Base-by-base conservation (phyloP, 2,888 invertebrate genomes). In the Polymixis lichenea region DNA sequence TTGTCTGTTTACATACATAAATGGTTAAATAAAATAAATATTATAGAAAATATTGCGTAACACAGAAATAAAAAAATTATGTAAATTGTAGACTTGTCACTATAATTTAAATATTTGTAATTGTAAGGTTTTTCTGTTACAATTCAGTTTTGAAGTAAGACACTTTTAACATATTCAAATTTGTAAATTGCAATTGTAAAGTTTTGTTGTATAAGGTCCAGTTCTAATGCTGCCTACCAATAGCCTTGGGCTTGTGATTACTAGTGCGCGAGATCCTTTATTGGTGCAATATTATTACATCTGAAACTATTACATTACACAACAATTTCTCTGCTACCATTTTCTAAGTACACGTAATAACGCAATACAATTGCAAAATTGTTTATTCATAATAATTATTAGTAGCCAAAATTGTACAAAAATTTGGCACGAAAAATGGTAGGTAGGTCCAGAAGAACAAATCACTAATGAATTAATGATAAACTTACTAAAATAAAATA, bases 401-500 rank as follows among this genome's bases (percentile, higher is more conserved):
- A 71, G 43, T 55, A 22, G 74, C 55, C 46, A 55, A 71, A 67
- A 75, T 56, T 72, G 38, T 49, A 72, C 55, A 58, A 58, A 75
- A 83, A 74, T 79, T 84, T 84, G 84, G 84, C 84, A 84, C 84
- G 32, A 72, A 76, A 81, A 65, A 69, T 69, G 22, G 68, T 78
- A 67, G 56, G 51, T 70, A 67, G 56, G 51, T 70, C 19, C 22
- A 64, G 38, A 38, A 79, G 46, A 66, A 79, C n/a, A 46, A 66
- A 58, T 65, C 8, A 43, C n/a, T 64, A 73, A n/a, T n/a, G n/a
- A n/a, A n/a, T n/a, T n/a, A n/a, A n/a, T n/a, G n/a, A n/a, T n/a
- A n/a, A n/a, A n/a, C n/a, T n/a, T n/a, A n/a, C n/a, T n/a, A 58
- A 64, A 64, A 58, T 58, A 62, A 67, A 67, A 68, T 49, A 2